Conservation (phyloP, 1,140 invertebrate species). For the Drosophila bipectinata region DNA sequence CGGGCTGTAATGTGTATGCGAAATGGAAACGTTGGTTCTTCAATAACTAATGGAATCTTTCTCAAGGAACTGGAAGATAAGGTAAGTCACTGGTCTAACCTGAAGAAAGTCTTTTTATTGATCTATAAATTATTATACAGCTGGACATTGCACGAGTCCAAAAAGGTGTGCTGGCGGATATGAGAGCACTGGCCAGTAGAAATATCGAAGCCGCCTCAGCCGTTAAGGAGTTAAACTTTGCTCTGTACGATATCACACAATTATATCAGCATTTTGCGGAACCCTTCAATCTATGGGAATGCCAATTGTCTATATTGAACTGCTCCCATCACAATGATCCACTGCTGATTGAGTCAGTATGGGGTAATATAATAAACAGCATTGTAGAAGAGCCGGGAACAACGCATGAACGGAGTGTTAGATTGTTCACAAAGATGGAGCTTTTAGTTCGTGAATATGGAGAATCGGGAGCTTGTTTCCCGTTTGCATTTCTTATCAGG, state of each 20-base stretch:
- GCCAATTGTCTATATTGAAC: conserved; percentile 93
- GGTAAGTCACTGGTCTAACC: conserved; percentile 84
- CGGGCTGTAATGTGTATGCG: conserved; percentile 97
- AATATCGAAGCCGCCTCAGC: conserved; percentile 54
- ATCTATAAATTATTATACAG: conserved; percentile 39
- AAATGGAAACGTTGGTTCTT: conserved; percentile 91
- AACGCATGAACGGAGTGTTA: conserved; percentile 87
- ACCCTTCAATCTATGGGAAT: conserved; percentile 92
- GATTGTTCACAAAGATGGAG: conserved; percentile 90
- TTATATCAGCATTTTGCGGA: conserved; percentile 94
- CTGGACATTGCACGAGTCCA: conserved; percentile 82
- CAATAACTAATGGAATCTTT: conserved; percentile 92
- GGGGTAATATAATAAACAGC: conserved; percentile 90
- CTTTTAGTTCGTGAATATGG: conserved; percentile 89
- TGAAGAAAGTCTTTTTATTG: conserved; percentile 16
- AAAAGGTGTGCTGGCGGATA: conserved; percentile 65
- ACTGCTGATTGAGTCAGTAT: conserved; percentile 90
- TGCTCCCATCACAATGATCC: conserved; percentile 93
- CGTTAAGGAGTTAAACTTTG: conserved; percentile 67
- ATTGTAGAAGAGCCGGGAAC: conserved; percentile 85
- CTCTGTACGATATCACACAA: conserved; percentile 85
- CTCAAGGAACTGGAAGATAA: conserved; percentile 97
- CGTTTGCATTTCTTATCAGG: conserved; percentile 90
- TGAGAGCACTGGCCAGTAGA: conserved; percentile 46
- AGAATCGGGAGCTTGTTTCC: conserved; percentile 90